Conservation (phyloP, 1,140 invertebrate species). For the Cherax quadricarinatus region DNA sequence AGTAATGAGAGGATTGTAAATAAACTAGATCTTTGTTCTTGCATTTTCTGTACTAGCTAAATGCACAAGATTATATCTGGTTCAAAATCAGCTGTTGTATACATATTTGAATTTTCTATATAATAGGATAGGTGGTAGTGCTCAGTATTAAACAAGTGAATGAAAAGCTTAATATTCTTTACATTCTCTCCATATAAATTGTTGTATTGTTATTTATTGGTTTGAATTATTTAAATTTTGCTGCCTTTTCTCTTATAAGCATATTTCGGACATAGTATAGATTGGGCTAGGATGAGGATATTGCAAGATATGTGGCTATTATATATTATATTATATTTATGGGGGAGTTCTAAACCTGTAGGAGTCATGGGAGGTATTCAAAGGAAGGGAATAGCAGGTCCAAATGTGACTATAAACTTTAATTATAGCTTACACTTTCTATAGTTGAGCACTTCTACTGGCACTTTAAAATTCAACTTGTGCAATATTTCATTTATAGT, state of each 20-base stretch:
- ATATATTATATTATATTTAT: too few relatives aligned
- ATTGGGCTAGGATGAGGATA: background rate
- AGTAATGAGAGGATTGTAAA: background rate
- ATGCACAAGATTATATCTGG: conserved; percentile 3
- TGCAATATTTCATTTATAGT: background rate
- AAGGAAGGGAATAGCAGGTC: too few relatives aligned
- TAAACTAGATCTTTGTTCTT: conserved; percentile 9
- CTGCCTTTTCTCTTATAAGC: background rate
- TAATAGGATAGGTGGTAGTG: background rate
- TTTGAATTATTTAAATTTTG: background rate
- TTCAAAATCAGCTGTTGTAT: background rate
- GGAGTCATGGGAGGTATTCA: too few relatives aligned
- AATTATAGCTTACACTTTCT: too few relatives aligned
- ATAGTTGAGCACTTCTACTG: background rate
- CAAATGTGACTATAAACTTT: too few relatives aligned
- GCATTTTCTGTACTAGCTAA: background rate
- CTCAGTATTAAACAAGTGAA: background rate
- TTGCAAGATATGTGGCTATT: too few relatives aligned
- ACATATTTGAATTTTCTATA: background rate
- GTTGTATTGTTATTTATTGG: background rate
- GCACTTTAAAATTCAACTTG: background rate
- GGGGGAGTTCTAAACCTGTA: too few relatives aligned
- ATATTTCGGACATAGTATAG: background rate
- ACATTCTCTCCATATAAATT: background rate
- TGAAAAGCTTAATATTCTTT: background rate